Percentiles rank a stretch among this genome's conserved stretches.
Conservation (phyloP, 2,113 vertebrate species). For the Salvelinus fontinalis region DNA sequence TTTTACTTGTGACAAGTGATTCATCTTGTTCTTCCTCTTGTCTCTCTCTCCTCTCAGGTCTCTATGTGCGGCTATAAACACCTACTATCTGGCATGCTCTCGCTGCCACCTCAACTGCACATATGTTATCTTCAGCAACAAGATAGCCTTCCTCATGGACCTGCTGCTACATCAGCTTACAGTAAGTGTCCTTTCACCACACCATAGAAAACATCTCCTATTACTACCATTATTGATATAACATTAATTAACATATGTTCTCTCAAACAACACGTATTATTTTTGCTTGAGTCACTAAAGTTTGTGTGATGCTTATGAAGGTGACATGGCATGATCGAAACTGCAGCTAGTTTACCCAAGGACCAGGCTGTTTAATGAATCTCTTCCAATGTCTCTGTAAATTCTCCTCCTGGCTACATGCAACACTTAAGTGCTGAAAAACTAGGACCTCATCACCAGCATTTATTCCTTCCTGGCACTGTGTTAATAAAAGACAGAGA, state of each 20-base stretch:
- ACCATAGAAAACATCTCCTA: background rate
- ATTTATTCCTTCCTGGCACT: slow-evolving; percentile 33
- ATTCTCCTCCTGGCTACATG: slow-evolving; percentile 7
- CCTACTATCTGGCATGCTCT: slow-evolving; percentile 87
- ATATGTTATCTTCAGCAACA: slow-evolving; percentile 93
- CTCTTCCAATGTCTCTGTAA: slow-evolving; percentile 3
- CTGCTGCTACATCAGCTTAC: slow-evolving; percentile 90
- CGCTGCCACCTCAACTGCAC: slow-evolving; percentile 86
- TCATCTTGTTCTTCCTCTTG: slow-evolving; percentile 37
- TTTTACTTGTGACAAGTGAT: slow-evolving; percentile 29
- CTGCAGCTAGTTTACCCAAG: background rate
- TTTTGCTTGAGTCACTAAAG: too few relatives aligned
- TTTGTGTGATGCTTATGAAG: too few relatives aligned
- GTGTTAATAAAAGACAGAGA: slow-evolving; percentile 51
- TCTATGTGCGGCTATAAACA: slow-evolving; percentile 83
- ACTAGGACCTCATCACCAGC: slow-evolving; percentile 12
- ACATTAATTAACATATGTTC: too few relatives aligned
- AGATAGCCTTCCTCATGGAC: slow-evolving; percentile 92
- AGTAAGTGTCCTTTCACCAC: slow-evolving; percentile 65
- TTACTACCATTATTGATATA: background rate
- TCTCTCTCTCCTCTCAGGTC: slow-evolving; percentile 75
- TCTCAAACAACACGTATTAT: too few relatives aligned
- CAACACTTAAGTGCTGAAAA: slow-evolving; percentile 5
- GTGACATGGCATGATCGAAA: too few relatives aligned
- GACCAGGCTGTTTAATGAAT: background rate